A percentile compares a stretch with the other conserved stretches of the same genome.
Conservation (phyloP, 2,797 vertebrate genomes). For the Iguana delicatissima region DNA sequence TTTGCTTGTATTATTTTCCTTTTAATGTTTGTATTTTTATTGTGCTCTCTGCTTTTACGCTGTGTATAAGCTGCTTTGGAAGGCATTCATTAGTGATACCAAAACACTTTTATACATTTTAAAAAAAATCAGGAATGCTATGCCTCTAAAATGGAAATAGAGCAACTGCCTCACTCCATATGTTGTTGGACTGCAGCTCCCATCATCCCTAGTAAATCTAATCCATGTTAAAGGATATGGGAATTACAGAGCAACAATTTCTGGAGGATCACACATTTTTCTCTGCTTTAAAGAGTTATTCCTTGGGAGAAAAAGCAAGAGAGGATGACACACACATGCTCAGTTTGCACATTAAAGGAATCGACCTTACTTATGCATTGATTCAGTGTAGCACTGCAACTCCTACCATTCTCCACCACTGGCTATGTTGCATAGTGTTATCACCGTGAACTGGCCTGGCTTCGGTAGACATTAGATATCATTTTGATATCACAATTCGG, state of each 20-base stretch:
- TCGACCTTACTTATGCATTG: too few relatives aligned
- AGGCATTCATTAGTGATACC: neutral
- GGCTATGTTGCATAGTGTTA: too few relatives aligned
- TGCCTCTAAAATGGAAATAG: neutral
- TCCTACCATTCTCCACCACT: too few relatives aligned
- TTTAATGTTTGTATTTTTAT: neutral
- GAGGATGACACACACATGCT: neutral
- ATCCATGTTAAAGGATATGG: neutral
- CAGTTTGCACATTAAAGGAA: too few relatives aligned
- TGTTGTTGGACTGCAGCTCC: neutral
- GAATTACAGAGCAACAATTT: neutral
- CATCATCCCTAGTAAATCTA: neutral
- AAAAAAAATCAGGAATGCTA: neutral
- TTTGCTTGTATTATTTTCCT: neutral
- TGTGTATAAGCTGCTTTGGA: neutral
- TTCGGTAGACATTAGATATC: too few relatives aligned
- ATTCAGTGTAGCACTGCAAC: too few relatives aligned
- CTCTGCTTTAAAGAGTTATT: neutral
- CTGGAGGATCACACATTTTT: neutral
- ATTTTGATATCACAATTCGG: too few relatives aligned
- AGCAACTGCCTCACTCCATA: neutral
- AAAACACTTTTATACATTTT: neutral
- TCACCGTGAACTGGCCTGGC: too few relatives aligned
- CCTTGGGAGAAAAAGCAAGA: too few relatives aligned
- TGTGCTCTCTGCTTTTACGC: neutral